Evolutionary conservation across 2,113 vertebrate genomes (phyloP).

Genomic region (Carollia perspicillata): DNA sequence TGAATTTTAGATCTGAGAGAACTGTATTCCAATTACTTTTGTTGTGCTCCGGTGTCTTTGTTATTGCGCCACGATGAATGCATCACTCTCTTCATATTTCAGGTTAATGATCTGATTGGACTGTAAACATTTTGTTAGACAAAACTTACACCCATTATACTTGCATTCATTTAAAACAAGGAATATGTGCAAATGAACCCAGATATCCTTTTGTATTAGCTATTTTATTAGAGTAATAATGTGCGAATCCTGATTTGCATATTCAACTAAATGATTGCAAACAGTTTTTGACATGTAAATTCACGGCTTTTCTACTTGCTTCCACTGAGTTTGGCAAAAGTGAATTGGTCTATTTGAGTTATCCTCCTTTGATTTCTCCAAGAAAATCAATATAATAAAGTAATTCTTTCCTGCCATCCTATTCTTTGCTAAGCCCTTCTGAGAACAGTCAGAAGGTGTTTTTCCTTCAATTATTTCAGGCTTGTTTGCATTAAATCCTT

Average conservation of each 20-base stretch:
- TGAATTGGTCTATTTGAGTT: conserved; percentile 92
- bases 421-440: conserved; percentile 88
- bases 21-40: conserved; percentile 26
- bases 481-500: conserved; percentile 93
- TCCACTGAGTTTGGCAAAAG: conserved; percentile 83
- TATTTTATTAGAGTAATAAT: conserved; percentile 82
- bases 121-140: conserved; percentile 69
- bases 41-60: conserved; percentile 49
- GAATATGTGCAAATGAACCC: conserved; percentile 52
- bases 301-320: conserved; percentile 78
- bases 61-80: conserved; percentile 43
- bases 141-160: conserved; percentile 41
- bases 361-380: conserved; percentile 89
- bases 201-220: conserved; percentile 66
- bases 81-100: conserved; percentile 55
- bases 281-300: conserved; percentile 90
- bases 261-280: conserved; percentile 85
- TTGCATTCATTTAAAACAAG: conserved; percentile 61
- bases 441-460: conserved; percentile 88
- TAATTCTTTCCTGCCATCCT: conserved; percentile 91
- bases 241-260: conserved; percentile 72
- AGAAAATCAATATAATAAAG: conserved; percentile 96
- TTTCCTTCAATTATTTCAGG: conserved; percentile 94
- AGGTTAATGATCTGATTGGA: conserved; percentile 69
- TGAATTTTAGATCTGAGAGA: conserved; percentile 43